Evolutionary conservation across 30 jellyfish, hydroid and myxozoan genomes (phyloP).

Genomic region (Chironex yamaguchii): DNA sequence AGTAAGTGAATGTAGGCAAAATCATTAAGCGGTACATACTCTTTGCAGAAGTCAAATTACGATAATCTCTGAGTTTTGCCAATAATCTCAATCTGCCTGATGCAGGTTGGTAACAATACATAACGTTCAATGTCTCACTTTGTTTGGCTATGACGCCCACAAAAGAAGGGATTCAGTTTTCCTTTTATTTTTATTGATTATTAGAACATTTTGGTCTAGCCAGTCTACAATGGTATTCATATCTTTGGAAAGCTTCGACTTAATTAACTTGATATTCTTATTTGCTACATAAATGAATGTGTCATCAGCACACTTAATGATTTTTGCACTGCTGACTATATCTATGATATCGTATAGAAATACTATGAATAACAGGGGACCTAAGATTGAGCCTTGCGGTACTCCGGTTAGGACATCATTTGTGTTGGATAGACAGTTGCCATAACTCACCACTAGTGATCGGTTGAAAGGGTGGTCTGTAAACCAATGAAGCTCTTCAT

Average conservation of each 20-base stretch:
- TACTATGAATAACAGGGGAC: conserved; percentile 5
- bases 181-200: too few relatives aligned
- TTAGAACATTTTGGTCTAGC: too few relatives aligned
- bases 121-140: background rate
- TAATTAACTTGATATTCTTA: too few relatives aligned
- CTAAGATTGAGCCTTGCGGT: conserved; percentile 30
- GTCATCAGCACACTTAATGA: conserved; percentile 19
- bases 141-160: conserved; percentile 13
- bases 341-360: conserved; percentile 9
- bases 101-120: background rate
- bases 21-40: background rate
- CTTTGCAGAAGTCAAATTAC: background rate
- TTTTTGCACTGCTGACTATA: conserved; percentile 4
- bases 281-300: conserved; percentile 5
- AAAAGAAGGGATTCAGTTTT: conserved; percentile 23
- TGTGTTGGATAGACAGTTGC: background rate
- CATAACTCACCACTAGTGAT: conserved; percentile 9
- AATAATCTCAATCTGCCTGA: background rate
- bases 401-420: conserved; percentile 27
- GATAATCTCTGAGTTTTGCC: background rate
- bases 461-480: conserved; percentile 6
- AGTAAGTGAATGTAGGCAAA: background rate
- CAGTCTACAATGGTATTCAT: too few relatives aligned
- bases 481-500: background rate
- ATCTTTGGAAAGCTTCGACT: too few relatives aligned